These are phyloP conservation scores for Crotophaga sulcirostris DNA, from an alignment of 2,113 vertebrate species.

Conservation along the genomic window DNA sequence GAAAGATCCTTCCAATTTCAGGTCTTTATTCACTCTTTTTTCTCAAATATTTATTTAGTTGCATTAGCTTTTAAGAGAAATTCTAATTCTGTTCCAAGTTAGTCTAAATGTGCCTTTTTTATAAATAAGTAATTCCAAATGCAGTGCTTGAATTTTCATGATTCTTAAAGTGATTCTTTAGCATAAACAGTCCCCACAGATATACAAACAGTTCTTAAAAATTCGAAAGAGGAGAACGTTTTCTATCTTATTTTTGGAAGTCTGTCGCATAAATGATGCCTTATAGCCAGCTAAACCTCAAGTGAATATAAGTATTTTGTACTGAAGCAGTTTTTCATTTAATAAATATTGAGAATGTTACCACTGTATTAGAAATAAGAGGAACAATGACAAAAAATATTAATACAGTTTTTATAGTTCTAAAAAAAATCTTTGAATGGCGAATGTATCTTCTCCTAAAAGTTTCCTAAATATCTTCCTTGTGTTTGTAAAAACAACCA, in stretches of 20 bases:
- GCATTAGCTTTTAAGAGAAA: neutral
- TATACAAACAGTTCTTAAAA: neutral
- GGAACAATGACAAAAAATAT: neutral
- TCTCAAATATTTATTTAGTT: neutral
- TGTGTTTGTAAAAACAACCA: neutral
- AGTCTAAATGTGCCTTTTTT: neutral
- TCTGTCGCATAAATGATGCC: neutral
- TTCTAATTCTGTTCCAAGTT: neutral
- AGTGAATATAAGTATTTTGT: neutral
- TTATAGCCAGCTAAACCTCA: neutral
- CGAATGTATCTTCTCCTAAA: neutral
- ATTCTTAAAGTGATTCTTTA: neutral
- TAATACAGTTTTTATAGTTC: neutral
- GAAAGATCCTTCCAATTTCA: neutral
- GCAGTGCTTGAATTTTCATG: neutral
- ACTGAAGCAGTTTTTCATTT: neutral
- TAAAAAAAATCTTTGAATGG: neutral
- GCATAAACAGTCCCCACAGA: neutral
- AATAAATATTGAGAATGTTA: neutral
- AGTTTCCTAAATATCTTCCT: neutral
- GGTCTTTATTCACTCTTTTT: neutral
- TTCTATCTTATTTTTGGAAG: neutral
- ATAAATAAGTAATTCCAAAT: neutral
- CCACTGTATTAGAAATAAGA: neutral
- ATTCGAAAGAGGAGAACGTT: neutral